Evolutionary conservation across 2,113 vertebrate species (phyloP).

Genomic region (Hypocryptadius cinnamomeus): DNA sequence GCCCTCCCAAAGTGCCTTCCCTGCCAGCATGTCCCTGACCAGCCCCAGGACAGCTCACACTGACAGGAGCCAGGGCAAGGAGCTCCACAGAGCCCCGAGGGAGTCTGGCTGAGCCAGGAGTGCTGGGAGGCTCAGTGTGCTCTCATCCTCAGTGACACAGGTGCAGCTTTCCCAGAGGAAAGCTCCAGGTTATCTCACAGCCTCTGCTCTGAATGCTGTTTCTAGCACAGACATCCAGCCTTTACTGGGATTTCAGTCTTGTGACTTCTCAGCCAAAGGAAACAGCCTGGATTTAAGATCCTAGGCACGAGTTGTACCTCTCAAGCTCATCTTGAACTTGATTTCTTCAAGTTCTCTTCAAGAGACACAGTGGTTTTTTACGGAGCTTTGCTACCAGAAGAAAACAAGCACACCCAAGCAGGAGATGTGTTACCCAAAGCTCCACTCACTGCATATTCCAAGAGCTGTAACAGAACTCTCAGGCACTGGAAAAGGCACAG

Average conservation of each 20-base stretch:
- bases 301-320: background rate
- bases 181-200: background rate
- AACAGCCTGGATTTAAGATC: background rate
- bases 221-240: background rate
- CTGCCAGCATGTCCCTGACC: background rate
- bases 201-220: background rate
- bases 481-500: background rate
- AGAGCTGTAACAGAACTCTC: background rate
- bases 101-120: background rate
- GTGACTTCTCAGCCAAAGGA: background rate
- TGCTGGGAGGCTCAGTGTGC: background rate
- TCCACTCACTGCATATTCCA: background rate
- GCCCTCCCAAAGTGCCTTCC: background rate
- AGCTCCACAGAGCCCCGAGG: background rate
- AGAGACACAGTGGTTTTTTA: background rate
- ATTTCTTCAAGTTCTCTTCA: background rate
- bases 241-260: background rate
- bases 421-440: background rate
- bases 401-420: background rate
- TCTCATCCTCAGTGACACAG: background rate
- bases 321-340: background rate
- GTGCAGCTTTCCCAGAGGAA: background rate
- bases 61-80: background rate
- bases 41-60: background rate
- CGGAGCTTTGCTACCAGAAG: background rate